These are phyloP conservation scores for Protobothrops flavoviridis DNA, from an alignment of 2,113 vertebrate species.

Conservation along the genomic window DNA sequence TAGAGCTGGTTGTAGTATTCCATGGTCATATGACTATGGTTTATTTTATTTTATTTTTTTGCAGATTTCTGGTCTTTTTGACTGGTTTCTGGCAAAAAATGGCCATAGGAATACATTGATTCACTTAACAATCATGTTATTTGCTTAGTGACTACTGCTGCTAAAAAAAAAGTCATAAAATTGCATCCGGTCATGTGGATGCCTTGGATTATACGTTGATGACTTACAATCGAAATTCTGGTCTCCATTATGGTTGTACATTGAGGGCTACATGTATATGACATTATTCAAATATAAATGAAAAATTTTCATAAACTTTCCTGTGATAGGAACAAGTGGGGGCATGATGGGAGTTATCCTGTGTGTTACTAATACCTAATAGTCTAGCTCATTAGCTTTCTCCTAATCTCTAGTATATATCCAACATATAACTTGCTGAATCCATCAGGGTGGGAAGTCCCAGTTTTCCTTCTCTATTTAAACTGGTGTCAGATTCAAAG, in stretches of 20 bases:
- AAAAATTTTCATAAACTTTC: not conserved
- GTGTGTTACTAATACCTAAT: not conserved
- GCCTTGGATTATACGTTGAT: not conserved
- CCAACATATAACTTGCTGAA: not conserved
- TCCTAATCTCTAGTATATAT: not conserved
- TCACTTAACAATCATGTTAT: not conserved
- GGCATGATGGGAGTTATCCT: too few species aligned
- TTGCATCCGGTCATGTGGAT: not conserved
- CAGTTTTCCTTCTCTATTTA: not conserved
- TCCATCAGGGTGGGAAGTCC: slow-evolving; percentile 5
- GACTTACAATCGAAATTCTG: not conserved
- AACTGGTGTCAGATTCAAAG: not conserved
- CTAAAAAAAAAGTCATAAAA: not conserved
- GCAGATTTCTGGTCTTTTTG: not conserved
- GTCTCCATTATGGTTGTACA: not conserved
- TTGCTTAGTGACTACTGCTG: not conserved
- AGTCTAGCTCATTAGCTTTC: not conserved
- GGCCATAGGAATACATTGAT: not conserved
- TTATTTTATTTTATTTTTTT: not conserved
- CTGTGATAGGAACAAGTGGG: not conserved
- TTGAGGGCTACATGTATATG: not conserved
- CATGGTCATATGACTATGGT: not conserved
- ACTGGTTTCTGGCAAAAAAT: not conserved
- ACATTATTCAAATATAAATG: not conserved
- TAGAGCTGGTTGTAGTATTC: not conserved